Percentiles rank a stretch among this genome's conserved stretches.
Conservation (phyloP, 2,797 vertebrate species). For the Eospalax fontanierii region DNA sequence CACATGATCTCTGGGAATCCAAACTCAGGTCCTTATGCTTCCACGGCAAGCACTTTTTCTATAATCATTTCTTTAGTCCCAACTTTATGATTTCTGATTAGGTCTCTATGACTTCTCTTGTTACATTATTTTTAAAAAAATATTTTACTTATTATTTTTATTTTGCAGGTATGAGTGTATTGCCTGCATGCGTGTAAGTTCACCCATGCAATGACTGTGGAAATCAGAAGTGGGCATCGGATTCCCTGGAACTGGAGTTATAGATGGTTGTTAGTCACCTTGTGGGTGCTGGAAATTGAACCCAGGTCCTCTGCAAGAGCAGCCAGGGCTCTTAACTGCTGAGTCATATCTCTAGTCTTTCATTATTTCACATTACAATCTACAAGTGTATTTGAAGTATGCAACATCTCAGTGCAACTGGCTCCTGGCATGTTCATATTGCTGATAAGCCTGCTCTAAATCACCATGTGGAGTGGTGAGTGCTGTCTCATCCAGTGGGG, state of each 20-base stretch:
- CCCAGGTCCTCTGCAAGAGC: too few relatives aligned
- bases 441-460: not conserved
- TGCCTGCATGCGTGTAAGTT: too few relatives aligned
- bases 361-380: conserved; percentile 56
- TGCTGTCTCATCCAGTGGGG: not conserved
- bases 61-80: not conserved
- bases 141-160: too few relatives aligned
- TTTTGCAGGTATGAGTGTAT: too few relatives aligned
- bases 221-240: too few relatives aligned
- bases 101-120: conserved; percentile 52
- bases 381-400: conserved; percentile 64
- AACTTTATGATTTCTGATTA: conserved; percentile 52
- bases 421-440: not conserved
- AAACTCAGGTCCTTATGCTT: not conserved
- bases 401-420: conserved; percentile 1
- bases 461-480: not conserved
- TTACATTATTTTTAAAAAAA: not conserved
- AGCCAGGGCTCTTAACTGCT: too few relatives aligned
- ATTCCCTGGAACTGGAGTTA: too few relatives aligned
- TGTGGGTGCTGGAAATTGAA: too few relatives aligned
- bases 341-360: too few relatives aligned
- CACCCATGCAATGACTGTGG: too few relatives aligned
- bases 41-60: not conserved
- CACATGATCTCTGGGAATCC: not conserved
- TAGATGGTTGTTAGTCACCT: too few relatives aligned